These are phyloP conservation scores for Hemiprocne comata DNA, from an alignment of 2,113 vertebrate genomes.

Conservation along the genomic window DNA sequence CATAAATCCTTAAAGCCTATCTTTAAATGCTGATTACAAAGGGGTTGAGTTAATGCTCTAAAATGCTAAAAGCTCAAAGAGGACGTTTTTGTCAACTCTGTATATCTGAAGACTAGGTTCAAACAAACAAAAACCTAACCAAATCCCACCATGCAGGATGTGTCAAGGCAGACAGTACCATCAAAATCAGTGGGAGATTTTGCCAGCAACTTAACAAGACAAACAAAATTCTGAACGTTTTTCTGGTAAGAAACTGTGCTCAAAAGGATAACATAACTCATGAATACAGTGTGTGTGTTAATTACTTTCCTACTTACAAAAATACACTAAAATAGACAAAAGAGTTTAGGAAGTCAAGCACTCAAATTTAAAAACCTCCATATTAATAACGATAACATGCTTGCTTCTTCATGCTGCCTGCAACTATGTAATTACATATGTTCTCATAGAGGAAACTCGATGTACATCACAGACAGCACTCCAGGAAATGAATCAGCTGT, in stretches of 20 bases:
- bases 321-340: background rate
- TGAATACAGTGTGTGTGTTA: fast-evolving
- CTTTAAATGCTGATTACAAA: background rate
- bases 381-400: background rate
- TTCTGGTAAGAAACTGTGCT: background rate
- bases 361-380: background rate
- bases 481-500: conserved; percentile 25
- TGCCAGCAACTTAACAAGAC: background rate
- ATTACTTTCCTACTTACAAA: background rate
- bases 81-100: background rate
- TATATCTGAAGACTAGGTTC: background rate
- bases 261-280: background rate
- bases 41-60: background rate
- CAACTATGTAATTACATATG: background rate
- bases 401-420: background rate
- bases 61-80: background rate
- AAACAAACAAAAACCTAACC: background rate
- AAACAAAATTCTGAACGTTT: background rate
- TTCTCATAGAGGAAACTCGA: background rate
- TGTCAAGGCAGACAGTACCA: background rate
- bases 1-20: background rate
- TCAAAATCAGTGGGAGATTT: background rate
- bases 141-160: background rate
- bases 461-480: background rate
- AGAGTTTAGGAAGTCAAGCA: background rate